phyloP scores from a whole-genome alignment of 2,888 invertebrate genomes.

The Hololepta plana region DNA sequence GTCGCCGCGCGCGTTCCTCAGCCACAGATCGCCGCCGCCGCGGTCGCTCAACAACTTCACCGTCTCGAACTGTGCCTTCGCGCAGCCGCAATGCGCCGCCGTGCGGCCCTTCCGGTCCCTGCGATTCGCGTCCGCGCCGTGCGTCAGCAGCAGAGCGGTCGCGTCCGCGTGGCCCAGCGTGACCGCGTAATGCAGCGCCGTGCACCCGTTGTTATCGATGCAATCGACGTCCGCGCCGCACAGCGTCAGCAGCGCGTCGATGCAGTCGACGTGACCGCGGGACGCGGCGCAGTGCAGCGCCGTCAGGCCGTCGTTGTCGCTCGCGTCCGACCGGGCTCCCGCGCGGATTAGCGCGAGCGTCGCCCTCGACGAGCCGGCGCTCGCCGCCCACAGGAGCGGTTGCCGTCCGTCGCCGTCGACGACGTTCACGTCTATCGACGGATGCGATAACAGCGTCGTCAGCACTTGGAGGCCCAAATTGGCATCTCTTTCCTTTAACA shows the following conservation, averaged over 20 bases:
- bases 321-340: slow-evolving; percentile 63
- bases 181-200: slow-evolving; percentile 91
- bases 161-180: slow-evolving; percentile 88
- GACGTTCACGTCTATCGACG: slow-evolving; percentile 66
- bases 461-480: slow-evolving; percentile 63
- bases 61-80: slow-evolving; percentile 75
- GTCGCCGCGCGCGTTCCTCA: slow-evolving; percentile 85
- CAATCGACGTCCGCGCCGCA: slow-evolving; percentile 82
- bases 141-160: slow-evolving; percentile 70
- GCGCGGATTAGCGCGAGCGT: slow-evolving; percentile 75
- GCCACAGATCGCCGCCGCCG: slow-evolving; percentile 78
- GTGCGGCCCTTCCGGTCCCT: slow-evolving; percentile 87
- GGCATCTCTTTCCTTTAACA: slow-evolving; percentile 22
- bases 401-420: slow-evolving; percentile 85
- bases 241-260: slow-evolving; percentile 71
- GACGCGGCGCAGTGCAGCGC: slow-evolving; percentile 96
- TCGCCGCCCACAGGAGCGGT: slow-evolving; percentile 93
- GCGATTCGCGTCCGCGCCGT: slow-evolving; percentile 80
- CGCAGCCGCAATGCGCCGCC: slow-evolving; percentile 87
- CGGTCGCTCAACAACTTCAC: slow-evolving; percentile 45
- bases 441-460: slow-evolving; percentile 54
- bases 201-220: slow-evolving; percentile 86
- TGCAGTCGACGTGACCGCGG: slow-evolving; percentile 81
- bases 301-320: slow-evolving; percentile 85
- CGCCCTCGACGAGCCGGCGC: slow-evolving; percentile 87